These are phyloP conservation scores for Halcyon senegalensis DNA, from an alignment of 2,113 vertebrate genomes.

Conservation along the genomic window DNA sequence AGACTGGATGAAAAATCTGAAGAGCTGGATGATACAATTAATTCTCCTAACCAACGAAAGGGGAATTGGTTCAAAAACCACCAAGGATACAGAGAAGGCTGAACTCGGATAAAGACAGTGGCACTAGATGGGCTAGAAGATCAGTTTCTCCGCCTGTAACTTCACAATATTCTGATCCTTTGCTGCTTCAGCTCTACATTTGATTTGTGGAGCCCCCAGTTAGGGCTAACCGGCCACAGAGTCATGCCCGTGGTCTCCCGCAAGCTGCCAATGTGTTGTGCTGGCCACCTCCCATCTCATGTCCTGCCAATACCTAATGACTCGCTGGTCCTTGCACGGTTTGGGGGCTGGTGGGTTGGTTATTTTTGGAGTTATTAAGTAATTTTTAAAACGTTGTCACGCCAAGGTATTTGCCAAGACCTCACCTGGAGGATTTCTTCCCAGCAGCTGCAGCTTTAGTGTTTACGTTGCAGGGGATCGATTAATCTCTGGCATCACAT, in stretches of 20 bases:
- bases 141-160: background rate
- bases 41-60: background rate
- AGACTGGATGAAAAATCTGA: background rate
- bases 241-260: background rate
- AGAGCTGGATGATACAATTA: background rate
- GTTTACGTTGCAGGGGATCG: rapidly evolving
- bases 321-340: rapidly evolving
- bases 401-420: background rate
- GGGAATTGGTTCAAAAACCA: background rate
- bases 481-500: background rate
- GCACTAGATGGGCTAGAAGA: background rate
- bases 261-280: background rate
- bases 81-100: background rate
- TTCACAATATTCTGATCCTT: background rate
- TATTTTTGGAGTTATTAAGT: background rate
- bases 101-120: background rate
- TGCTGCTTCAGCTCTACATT: background rate
- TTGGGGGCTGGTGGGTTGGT: background rate
- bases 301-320: background rate
- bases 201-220: background rate
- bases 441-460: background rate
- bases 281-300: background rate
- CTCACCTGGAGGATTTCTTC: background rate
- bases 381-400: background rate
- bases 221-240: background rate